Evolutionary conservation across 2,113 vertebrate species (phyloP).

Genomic region (Lota lota): DNA sequence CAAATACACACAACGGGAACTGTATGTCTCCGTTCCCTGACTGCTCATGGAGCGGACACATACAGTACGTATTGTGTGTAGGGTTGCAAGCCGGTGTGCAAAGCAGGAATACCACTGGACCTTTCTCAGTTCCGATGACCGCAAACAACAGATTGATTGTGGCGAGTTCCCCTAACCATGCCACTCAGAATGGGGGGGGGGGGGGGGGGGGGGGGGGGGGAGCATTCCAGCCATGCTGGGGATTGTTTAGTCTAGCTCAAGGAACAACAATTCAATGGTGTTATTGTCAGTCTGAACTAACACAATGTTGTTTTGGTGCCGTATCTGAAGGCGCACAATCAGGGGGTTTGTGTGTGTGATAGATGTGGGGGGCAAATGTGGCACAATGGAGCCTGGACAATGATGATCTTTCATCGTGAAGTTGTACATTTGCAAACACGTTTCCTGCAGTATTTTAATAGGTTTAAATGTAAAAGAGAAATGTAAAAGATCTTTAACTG

Average conservation of each 20-base stretch:
- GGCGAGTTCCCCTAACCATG: slow-evolving; percentile 28
- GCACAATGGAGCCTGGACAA: no score
- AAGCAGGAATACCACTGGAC: background rate
- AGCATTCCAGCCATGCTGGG: slow-evolving; percentile 58
- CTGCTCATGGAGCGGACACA: no score
- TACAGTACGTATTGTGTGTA: no score
- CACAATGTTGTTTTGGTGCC: slow-evolving; percentile 40
- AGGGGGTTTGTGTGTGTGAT: slow-evolving; percentile 17
- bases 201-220: background rate
- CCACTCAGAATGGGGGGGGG: slow-evolving; percentile 7
- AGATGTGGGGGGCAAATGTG: no score
- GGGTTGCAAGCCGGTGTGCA: no score
- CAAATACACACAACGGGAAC: no score
- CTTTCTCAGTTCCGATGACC: slow-evolving; percentile 7
- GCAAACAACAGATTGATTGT: slow-evolving; percentile 37
- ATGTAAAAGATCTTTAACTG: no score
- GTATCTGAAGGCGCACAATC: slow-evolving; percentile 14
- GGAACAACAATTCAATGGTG: slow-evolving; percentile 20
- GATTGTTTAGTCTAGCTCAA: slow-evolving; percentile 21
- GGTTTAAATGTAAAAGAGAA: no score
- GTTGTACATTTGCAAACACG: no score
- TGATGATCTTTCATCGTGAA: no score
- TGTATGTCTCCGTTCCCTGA: no score
- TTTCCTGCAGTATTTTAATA: no score
- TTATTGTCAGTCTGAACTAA: background rate